Evolutionary conservation across 53 echinoderm and acorn worm genomes (phyloP).

Genomic region (Holothuria leucospilota): DNA sequence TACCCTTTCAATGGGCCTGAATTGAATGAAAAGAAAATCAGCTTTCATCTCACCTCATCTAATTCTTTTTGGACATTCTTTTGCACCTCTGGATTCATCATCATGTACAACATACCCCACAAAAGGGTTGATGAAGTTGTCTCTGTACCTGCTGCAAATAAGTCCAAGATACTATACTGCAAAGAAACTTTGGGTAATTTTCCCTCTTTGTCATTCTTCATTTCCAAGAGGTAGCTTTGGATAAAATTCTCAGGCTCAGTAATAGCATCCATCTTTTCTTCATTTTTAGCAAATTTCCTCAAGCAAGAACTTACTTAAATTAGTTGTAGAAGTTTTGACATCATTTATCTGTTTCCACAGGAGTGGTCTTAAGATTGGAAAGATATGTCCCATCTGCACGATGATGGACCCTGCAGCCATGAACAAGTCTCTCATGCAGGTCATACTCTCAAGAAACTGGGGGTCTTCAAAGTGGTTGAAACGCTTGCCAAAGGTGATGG

Average conservation of each 20-base stretch:
- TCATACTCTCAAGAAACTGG: conserved; percentile 1
- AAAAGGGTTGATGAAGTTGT: conserved; percentile 21
- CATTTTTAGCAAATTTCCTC: conserved; percentile 35
- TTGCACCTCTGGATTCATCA: conserved; percentile 19
- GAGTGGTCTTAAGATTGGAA: too few relatives aligned
- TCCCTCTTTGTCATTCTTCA: neutral
- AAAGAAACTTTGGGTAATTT: neutral
- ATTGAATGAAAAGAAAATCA: too few relatives aligned
- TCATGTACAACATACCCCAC: conserved; percentile 2
- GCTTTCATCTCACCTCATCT: neutral
- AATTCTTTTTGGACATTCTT: conserved; percentile 42
- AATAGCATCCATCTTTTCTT: conserved; percentile 33
- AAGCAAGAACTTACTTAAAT: neutral
- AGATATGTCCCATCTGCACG: too few relatives aligned
- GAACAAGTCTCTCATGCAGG: too few relatives aligned
- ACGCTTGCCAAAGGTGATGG: conserved; percentile 1
- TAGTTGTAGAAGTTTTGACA: too few relatives aligned
- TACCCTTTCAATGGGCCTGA: too few relatives aligned
- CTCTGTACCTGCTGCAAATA: conserved; percentile 35
- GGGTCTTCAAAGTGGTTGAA: conserved; percentile 25
- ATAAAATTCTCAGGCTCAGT: conserved; percentile 49
- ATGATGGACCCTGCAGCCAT: too few relatives aligned
- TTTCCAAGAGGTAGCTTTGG: neutral
- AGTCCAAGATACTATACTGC: neutral
- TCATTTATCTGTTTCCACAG: too few relatives aligned